Evolutionary conservation across 2,888 invertebrate species (phyloP), one percentile per base, ranked within the genome.

Genomic region (Lepidochrysops patricia): DNA sequence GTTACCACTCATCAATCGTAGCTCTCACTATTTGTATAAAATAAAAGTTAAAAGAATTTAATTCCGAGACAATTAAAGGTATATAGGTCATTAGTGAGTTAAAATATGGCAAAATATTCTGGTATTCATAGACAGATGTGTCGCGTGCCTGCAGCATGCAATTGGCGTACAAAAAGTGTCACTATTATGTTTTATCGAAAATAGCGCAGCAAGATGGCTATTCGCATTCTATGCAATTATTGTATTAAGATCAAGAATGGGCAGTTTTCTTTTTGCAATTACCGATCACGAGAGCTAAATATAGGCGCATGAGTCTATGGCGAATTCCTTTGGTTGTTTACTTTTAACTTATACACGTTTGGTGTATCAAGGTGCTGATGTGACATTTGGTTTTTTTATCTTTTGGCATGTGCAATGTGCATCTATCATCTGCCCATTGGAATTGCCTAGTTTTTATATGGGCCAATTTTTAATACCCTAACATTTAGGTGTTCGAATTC

Each of bases 241-340:
- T 54, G 15, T 54, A 54, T 54, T 54, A 32, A 54, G 54, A 32
- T 32, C 54, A 54, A 54, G 37, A 15, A 37, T 37, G 4, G 19
- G 29, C 13, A 15, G 32, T 54, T 54, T 19, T 54, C 27, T 54
- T 52, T 32, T 54, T 54, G 29, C 19, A 54, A 32, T 54, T 15
- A 29, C 29, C 54, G 32, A 32, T 49, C 19, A 13, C 50, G 50
- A 26, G 12, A 12, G 54, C 54, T 54, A 54, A 54, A 54, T 54
- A 54, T 54, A 54, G 54, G 13, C 50, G 32, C 54, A 29, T 29
- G 54, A 29, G 15, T 32, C 27, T 54, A 54, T 29, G 54, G 29
- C 29, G 15, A 32, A 54, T 54, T 54, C 54, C 29, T 54, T 29
- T 12, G 29, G 12, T 12, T 54, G 27, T 19, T 29, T 54, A 9